These are phyloP conservation scores for Laticauda laticaudata DNA, from an alignment of 2,113 vertebrate genomes.

Conservation along the genomic window DNA sequence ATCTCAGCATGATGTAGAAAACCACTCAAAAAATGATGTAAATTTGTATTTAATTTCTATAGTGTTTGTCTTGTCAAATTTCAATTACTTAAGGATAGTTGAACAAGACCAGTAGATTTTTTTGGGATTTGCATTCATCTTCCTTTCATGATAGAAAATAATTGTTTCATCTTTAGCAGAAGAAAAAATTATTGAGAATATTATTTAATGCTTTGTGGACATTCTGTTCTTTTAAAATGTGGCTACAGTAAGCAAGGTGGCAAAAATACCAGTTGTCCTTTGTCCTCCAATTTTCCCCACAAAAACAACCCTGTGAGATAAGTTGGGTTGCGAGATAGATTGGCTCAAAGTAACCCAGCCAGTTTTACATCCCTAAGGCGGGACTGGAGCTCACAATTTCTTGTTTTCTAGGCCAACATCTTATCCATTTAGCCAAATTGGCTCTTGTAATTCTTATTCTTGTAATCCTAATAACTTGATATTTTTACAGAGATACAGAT, in stretches of 20 bases:
- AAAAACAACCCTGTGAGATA: background rate
- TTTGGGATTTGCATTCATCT: background rate
- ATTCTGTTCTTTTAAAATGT: background rate
- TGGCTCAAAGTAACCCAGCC: background rate
- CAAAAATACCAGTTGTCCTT: background rate
- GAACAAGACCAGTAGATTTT: background rate
- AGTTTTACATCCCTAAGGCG: background rate
- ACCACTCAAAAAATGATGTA: background rate
- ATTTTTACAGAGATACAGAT: background rate
- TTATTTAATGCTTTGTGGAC: background rate
- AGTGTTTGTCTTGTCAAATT: background rate
- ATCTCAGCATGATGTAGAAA: background rate
- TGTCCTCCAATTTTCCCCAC: background rate
- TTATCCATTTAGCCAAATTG: background rate
- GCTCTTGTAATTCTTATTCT: background rate
- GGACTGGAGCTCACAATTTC: background rate
- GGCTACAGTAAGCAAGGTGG: background rate
- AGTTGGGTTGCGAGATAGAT: background rate
- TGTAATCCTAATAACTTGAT: background rate
- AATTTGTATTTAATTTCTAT: background rate
- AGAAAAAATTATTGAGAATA: slow-evolving; percentile 6
- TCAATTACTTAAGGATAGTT: background rate
- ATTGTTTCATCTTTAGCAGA: background rate
- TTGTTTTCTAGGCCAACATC: background rate
- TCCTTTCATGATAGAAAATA: background rate